Percentiles rank a stretch among this genome's conserved stretches.
These are phyloP conservation scores for Epinotia bilunana DNA, from an alignment of 2,888 invertebrate genomes.

Conservation along the genomic window DNA sequence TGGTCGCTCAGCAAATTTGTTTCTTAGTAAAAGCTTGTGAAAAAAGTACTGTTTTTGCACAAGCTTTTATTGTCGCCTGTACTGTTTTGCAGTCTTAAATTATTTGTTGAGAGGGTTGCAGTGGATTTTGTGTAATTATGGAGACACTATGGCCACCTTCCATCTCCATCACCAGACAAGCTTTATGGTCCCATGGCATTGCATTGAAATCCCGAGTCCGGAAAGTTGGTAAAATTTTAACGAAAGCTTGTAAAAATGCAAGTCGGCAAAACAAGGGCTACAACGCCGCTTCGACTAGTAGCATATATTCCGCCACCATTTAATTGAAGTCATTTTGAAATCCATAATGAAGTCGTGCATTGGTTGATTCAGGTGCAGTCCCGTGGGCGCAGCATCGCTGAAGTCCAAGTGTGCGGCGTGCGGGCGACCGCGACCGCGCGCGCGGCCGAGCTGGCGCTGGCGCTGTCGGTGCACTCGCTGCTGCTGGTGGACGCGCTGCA, in stretches of 20 bases:
- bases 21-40: too few relatives aligned
- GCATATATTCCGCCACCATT: not conserved
- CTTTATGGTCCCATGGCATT: too few relatives aligned
- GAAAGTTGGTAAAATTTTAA: not conserved
- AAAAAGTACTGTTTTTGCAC: too few relatives aligned
- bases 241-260: not conserved
- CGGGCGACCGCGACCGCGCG: conserved; percentile 90
- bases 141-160: too few relatives aligned
- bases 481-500: conserved; percentile 97
- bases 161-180: too few relatives aligned
- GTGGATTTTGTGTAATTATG: too few relatives aligned
- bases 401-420: conserved; percentile 96
- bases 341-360: not conserved
- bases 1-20: too few relatives aligned
- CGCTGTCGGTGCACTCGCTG: conserved; percentile 95
- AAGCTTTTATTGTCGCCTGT: too few relatives aligned
- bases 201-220: too few relatives aligned
- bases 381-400: conserved; percentile 94
- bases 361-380: conserved; percentile 87
- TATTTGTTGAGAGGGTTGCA: too few relatives aligned
- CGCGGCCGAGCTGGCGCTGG: conserved; percentile 89
- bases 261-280: not conserved
- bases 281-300: too few relatives aligned
- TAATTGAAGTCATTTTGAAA: not conserved
- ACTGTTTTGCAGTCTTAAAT: too few relatives aligned